These are phyloP conservation scores for Cryptomyrus ogoouensis DNA, from an alignment of 2,113 vertebrate genomes.

Conservation along the genomic window DNA sequence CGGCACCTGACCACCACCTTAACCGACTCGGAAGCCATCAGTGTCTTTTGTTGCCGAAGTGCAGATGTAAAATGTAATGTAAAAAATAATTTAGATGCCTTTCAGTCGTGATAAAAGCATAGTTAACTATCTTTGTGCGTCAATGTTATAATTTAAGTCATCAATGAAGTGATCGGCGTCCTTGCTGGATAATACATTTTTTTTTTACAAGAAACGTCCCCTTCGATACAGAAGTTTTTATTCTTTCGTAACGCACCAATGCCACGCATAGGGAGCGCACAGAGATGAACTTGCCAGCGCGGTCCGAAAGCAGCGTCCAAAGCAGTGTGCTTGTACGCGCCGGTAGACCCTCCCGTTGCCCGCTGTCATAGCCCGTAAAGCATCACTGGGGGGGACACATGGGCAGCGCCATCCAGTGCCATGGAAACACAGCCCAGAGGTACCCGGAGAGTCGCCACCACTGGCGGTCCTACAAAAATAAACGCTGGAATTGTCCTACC, in stretches of 20 bases:
- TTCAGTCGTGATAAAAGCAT: not conserved
- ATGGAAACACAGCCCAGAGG: not conserved
- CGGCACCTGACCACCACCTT: conserved; percentile 77
- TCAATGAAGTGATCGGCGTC: not conserved
- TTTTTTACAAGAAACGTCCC: not conserved
- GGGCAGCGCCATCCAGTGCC: not conserved
- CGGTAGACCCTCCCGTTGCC: not conserved
- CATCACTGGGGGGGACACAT: not conserved
- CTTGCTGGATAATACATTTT: not conserved
- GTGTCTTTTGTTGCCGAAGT: not conserved
- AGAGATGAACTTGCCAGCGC: not conserved
- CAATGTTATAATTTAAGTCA: not conserved
- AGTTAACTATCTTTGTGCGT: not conserved
- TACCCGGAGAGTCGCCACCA: not conserved
- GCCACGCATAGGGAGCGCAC: not conserved
- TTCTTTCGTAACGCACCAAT: not conserved
- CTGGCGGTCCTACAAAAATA: not conserved
- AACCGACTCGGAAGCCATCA: conserved; percentile 71
- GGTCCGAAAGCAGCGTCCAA: not conserved
- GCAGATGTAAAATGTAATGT: not conserved
- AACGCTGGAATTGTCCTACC: not conserved
- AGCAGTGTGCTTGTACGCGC: not conserved
- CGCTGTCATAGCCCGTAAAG: not conserved
- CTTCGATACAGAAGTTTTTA: not conserved
- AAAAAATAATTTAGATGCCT: not conserved